These are phyloP conservation scores for Lophius americanus DNA, from an alignment of 2,797 vertebrate genomes.

Conservation along the genomic window DNA sequence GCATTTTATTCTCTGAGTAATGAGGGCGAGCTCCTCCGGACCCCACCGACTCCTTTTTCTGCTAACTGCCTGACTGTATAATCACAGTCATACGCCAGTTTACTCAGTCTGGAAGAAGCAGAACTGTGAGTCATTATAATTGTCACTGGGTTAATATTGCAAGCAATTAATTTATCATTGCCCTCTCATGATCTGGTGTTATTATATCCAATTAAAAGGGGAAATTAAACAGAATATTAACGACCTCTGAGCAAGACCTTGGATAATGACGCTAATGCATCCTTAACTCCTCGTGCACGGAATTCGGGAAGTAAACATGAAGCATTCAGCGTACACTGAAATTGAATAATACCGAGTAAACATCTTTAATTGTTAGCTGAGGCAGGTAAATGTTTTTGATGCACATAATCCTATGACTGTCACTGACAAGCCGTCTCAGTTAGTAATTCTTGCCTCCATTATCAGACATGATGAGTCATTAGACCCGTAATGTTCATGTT, in stretches of 20 bases:
- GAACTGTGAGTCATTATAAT: not conserved
- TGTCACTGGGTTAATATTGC: not conserved
- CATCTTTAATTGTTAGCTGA: slow-evolving; percentile 7
- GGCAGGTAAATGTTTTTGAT: slow-evolving; percentile 15
- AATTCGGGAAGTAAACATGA: slow-evolving; percentile 10
- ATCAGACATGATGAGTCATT: slow-evolving; percentile 30
- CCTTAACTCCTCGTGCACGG: not conserved
- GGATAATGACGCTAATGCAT: not conserved
- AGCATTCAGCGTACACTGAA: not conserved
- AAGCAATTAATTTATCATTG: not conserved
- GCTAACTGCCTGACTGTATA: not conserved
- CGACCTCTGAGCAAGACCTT: not conserved
- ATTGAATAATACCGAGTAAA: not conserved
- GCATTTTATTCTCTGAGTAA: too few species aligned
- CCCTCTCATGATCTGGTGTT: not conserved
- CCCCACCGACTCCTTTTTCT: too few species aligned
- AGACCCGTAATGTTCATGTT: slow-evolving; percentile 22
- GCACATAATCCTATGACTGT: slow-evolving; percentile 11
- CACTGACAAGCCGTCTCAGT: slow-evolving; percentile 24
- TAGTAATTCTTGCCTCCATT: slow-evolving; percentile 20
- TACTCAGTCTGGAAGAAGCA: not conserved
- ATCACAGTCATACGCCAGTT: not conserved
- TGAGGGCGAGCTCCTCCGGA: too few species aligned
- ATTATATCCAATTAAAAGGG: not conserved
- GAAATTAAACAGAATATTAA: not conserved